Conservation (phyloP, 2,113 vertebrate species). For the Rhea pennata region DNA sequence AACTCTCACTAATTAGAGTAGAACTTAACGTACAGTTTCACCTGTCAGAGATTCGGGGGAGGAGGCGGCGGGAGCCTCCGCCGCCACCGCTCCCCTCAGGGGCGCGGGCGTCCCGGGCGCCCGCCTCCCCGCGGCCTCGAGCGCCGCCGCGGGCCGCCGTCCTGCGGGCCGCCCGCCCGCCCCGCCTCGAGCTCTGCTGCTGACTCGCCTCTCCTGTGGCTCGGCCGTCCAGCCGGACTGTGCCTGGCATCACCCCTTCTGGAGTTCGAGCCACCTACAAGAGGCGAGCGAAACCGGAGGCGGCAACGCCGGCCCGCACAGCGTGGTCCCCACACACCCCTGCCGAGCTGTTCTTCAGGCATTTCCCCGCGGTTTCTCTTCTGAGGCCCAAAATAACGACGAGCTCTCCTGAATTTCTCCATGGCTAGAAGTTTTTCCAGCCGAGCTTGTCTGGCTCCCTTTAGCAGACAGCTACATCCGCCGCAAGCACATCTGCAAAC, state of each 20-base stretch:
- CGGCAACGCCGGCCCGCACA: not conserved
- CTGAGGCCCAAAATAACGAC: not conserved
- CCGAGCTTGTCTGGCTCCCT: not conserved
- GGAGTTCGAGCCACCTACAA: slow-evolving; percentile 44
- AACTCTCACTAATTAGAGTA: not conserved
- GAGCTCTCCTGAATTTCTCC: not conserved
- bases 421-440: not conserved
- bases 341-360: not conserved
- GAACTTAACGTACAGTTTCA: not conserved
- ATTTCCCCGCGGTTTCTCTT: not conserved
- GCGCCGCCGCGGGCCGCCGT: not conserved
- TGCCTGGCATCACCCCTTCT: slow-evolving; percentile 55
- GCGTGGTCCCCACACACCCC: not conserved
- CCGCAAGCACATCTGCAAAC: not conserved
- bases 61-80: not conserved
- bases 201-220: slow-evolving; percentile 56
- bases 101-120: not conserved
- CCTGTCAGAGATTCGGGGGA: not conserved
- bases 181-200: slow-evolving; percentile 54
- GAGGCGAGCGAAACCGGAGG: slow-evolving; percentile 37
- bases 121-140: not conserved
- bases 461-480: not conserved
- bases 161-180: not conserved
- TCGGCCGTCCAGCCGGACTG: slow-evolving; percentile 61
- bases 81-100: not conserved